Evolutionary conservation across 2,888 invertebrate genomes (phyloP).

Genomic region (Aquatica leii): DNA sequence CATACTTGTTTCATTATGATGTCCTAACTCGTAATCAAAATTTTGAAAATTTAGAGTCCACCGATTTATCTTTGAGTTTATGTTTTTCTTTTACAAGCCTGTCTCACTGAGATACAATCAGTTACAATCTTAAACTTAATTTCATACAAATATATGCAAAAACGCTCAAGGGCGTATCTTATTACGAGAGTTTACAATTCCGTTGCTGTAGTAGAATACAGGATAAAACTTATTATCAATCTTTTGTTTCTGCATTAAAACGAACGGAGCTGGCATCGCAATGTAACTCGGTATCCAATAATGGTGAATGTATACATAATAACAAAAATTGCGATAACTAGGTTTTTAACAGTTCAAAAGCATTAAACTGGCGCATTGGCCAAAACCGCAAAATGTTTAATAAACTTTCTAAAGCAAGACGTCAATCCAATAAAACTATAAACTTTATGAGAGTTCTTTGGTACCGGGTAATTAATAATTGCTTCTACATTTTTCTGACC

Average conservation of each 20-base stretch:
- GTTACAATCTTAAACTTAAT: too few species aligned
- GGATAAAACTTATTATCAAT: conserved; percentile 46
- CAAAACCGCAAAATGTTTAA: conserved; percentile 40
- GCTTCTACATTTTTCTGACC: not conserved
- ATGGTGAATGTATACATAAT: conserved; percentile 48
- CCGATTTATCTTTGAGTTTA: conserved; percentile 48
- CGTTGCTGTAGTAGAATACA: conserved; percentile 50
- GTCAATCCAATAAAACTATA: conserved; percentile 42
- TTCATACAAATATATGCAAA: too few species aligned
- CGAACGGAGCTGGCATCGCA: conserved; percentile 49
- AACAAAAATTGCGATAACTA: conserved; percentile 38
- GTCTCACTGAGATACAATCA: too few species aligned
- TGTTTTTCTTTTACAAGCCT: conserved; percentile 46
- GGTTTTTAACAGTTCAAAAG: conserved; percentile 1
- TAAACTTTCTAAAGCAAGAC: conserved; percentile 46
- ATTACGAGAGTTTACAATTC: conserved; percentile 47
- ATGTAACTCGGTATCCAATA: conserved; percentile 51
- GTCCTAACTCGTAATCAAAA: conserved; percentile 15
- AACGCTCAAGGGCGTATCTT: too few species aligned
- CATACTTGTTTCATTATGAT: conserved; percentile 21
- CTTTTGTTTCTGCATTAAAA: conserved; percentile 49
- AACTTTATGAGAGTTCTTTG: conserved; percentile 13
- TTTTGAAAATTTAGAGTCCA: conserved; percentile 43
- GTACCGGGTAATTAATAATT: not conserved
- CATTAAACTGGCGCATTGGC: conserved; percentile 14